phyloP scores from a whole-genome alignment of 2,888 invertebrate genomes.

The Luperina testacea region DNA sequence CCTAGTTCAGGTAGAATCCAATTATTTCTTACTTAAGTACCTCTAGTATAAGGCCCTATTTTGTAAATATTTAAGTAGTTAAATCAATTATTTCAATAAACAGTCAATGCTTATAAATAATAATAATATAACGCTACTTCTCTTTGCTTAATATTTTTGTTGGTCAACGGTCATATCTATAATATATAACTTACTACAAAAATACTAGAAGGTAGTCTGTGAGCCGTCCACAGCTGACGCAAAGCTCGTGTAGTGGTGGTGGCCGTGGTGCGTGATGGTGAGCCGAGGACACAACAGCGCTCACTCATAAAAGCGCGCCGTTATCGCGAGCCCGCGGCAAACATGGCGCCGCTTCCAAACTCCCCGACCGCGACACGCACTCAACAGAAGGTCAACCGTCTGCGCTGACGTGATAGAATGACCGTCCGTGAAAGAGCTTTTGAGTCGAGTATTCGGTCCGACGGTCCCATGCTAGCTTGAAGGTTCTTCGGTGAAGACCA shows the following conservation, averaged over 20 bases:
- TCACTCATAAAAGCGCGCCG: slow-evolving; percentile 8
- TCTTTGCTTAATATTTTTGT: not conserved
- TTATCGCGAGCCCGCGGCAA: slow-evolving; percentile 37
- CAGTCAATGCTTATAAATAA: not conserved
- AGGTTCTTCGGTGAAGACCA: not conserved
- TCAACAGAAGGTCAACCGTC: slow-evolving; percentile 22
- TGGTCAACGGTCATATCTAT: not conserved
- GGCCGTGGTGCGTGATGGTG: not conserved
- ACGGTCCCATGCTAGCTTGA: not conserved
- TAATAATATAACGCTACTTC: too few species aligned
- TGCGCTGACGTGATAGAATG: not conserved
- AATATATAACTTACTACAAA: not conserved
- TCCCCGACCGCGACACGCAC: not conserved
- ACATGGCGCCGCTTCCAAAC: slow-evolving; percentile 41
- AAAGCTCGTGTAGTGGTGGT: not conserved
- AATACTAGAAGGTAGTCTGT: not conserved
- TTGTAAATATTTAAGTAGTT: too few species aligned
- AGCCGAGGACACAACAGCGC: not conserved
- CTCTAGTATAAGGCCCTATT: too few species aligned
- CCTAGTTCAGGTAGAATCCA: too few species aligned
- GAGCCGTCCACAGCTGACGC: not conserved
- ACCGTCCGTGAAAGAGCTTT: not conserved
- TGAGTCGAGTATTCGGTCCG: not conserved
- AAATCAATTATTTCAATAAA: too few species aligned
- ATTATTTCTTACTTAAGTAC: too few species aligned